A percentile compares a stretch with the other conserved stretches of the same genome.
Evolutionary conservation across 2,113 vertebrate genomes (phyloP).

Genomic region (Orycteropus afer): DNA sequence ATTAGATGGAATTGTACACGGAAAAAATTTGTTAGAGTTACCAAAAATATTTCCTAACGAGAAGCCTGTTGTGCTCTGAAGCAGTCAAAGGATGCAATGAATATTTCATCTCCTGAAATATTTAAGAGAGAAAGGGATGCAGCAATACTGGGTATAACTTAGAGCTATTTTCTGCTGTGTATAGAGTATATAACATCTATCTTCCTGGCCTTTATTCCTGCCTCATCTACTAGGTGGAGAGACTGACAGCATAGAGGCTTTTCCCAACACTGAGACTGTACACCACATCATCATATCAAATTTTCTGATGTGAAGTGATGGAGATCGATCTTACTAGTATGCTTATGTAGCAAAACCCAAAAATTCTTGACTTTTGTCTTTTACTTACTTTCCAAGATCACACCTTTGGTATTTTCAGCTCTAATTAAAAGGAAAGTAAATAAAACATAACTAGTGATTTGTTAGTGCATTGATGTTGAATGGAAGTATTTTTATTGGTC

Average conservation of each 20-base stretch:
- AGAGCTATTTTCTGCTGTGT: conserved; percentile 61
- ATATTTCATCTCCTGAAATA: conserved; percentile 80
- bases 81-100: conserved; percentile 80
- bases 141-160: conserved; percentile 78
- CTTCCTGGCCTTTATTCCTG: conserved; percentile 58
- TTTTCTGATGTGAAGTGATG: neutral
- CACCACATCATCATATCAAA: neutral
- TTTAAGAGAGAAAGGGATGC: conserved; percentile 80
- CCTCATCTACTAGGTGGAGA: neutral
- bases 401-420: neutral
- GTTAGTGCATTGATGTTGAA: conserved; percentile 6
- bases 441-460: neutral
- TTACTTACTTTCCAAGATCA: conserved; percentile 20
- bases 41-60: conserved; percentile 81
- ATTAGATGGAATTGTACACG: conserved; percentile 79
- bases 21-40: conserved; percentile 78
- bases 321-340: neutral
- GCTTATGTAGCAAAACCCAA: neutral
- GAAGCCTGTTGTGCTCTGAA: conserved; percentile 81
- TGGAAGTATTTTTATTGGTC: neutral
- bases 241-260: neutral
- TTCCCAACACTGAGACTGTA: neutral
- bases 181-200: conserved; percentile 25
- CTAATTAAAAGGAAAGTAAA: neutral
- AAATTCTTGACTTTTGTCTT: conserved; percentile 13